Conservation (phyloP, 2,888 invertebrate genomes). For the Rhabditoides inermis region DNA sequence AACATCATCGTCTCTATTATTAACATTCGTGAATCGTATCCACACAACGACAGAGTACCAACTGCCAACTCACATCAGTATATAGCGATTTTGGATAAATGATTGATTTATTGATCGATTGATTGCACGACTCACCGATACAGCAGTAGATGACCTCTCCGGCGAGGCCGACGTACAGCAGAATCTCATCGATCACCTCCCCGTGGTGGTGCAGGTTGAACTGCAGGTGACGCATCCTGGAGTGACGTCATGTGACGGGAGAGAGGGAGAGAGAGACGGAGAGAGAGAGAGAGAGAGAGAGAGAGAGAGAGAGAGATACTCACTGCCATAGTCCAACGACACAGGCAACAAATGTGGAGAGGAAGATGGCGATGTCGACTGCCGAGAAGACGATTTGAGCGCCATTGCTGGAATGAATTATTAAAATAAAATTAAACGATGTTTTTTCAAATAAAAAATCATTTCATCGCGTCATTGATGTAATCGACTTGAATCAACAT, state of each 20-base stretch:
- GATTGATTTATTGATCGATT: neutral
- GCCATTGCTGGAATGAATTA: too few relatives aligned
- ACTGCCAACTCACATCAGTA: neutral
- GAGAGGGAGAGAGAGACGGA: neutral
- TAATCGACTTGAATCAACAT: too few relatives aligned
- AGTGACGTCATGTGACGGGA: neutral
- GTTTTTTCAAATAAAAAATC: too few relatives aligned
- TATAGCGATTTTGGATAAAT: too few relatives aligned
- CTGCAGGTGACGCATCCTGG: constrained; percentile 42
- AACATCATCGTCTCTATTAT: too few relatives aligned
- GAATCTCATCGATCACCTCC: constrained; percentile 48
- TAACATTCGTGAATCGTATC: too few relatives aligned
- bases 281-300: neutral
- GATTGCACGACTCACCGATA: constrained; percentile 16
- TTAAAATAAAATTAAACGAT: too few relatives aligned
- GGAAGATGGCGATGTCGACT: constrained; percentile 44
- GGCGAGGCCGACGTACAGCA: constrained; percentile 43
- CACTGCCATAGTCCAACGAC: constrained; percentile 41
- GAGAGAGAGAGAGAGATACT: neutral
- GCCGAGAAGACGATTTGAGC: constrained; percentile 43
- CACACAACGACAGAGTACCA: neutral
- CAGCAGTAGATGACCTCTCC: constrained; percentile 45
- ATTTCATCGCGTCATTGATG: too few relatives aligned
- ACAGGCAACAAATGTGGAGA: constrained; percentile 37
- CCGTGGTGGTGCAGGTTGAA: constrained; percentile 40